Base-by-base conservation (phyloP, 2,797 vertebrate species). In the Enteromius unitaeniatus region DNA sequence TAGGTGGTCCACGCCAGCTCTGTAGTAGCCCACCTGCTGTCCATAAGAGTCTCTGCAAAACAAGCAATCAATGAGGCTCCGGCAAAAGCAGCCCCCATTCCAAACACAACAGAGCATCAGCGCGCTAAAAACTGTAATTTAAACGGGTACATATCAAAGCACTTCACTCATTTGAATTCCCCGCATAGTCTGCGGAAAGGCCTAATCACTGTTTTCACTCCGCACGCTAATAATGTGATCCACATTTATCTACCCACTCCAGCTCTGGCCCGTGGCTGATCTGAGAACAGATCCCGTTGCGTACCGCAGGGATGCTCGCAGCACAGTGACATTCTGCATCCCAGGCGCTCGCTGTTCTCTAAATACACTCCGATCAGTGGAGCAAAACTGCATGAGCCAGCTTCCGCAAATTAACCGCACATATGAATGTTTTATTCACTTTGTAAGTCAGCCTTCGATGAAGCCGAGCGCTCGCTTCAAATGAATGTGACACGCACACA, bases 21-120 rank as follows among this genome's bases (percentile, higher is more conserved):
- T 78, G 98, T 99, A 31, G 97, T 99, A 88, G 97, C 97, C 97
- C 96, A 98, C 89, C 97, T 98, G 78, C 97, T 99, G 95, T 99
- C 97, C 97, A 99, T 98, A 89, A 99, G 95, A 81, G 97, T 99
- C 94, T 99, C 98, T 99, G 94, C 82, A 96, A 90, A 91, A 45
- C 75, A 70, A 81, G 83, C 62, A 87, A 85, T 83, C 72, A 83
- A 60, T 86, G 55, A 88, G 64, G 19, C 40, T 34, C 28, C 0
- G 26, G 40, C 67, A 70, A 81, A 75, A 75, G 23, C 37, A 84
- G 13, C 47, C 73, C 55, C 72, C 6, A 67, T 53, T 65, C 45
- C 73, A 79, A 82, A 62, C 37, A 72, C 68, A 73, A 74, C 60
- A 55, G 49, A 53, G 62, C 83, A 81, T 84, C 55, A 21, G 3